Percentiles rank a stretch among this genome's conserved stretches.
phyloP scores from a whole-genome alignment of 1,140 invertebrate genomes.

The Drosophila leontia region DNA sequence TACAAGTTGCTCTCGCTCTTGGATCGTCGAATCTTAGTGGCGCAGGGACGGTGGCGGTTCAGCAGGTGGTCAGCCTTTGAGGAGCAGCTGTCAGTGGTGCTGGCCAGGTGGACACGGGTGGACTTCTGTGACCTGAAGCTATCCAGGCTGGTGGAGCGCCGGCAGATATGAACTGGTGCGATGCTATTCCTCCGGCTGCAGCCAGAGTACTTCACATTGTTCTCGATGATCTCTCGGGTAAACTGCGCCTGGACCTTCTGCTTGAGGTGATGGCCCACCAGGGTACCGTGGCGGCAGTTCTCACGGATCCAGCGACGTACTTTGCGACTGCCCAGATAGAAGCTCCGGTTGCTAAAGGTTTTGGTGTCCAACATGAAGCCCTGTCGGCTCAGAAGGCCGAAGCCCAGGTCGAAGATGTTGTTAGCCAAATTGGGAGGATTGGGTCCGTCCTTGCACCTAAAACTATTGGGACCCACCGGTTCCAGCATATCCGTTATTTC shows the following conservation, averaged over 20 bases:
- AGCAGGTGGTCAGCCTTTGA: conserved; percentile 7
- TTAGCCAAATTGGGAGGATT: not conserved
- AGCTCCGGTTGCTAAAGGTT: not conserved
- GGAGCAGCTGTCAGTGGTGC: conserved; percentile 17
- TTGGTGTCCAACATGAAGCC: conserved; percentile 30
- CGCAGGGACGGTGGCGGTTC: not conserved
- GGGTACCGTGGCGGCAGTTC: conserved; percentile 52
- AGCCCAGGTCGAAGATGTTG: conserved; percentile 64
- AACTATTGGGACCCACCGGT: conserved; percentile 36
- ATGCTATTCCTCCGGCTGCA: not conserved
- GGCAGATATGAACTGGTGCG: not conserved
- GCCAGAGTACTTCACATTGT: conserved; percentile 29
- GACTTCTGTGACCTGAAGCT: conserved; percentile 16
- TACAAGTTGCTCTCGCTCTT: conserved; percentile 36
- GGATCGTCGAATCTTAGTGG: not conserved
- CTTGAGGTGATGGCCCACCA: conserved; percentile 14
- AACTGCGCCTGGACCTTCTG: conserved; percentile 14
- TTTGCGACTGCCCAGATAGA: conserved; percentile 42
- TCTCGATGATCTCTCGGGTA: conserved; percentile 48
- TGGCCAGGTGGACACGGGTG: conserved; percentile 13
- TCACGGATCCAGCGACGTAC: conserved; percentile 57
- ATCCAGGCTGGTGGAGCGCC: conserved; percentile 1
- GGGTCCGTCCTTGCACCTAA: conserved; percentile 15
- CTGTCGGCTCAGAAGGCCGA: conserved; percentile 24
- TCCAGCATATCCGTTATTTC: conserved; percentile 12